Percentiles rank a stretch among this genome's conserved stretches.
These are phyloP conservation scores for Entosphenus tridentatus DNA, from an alignment of 2,113 vertebrate species.

Conservation along the genomic window DNA sequence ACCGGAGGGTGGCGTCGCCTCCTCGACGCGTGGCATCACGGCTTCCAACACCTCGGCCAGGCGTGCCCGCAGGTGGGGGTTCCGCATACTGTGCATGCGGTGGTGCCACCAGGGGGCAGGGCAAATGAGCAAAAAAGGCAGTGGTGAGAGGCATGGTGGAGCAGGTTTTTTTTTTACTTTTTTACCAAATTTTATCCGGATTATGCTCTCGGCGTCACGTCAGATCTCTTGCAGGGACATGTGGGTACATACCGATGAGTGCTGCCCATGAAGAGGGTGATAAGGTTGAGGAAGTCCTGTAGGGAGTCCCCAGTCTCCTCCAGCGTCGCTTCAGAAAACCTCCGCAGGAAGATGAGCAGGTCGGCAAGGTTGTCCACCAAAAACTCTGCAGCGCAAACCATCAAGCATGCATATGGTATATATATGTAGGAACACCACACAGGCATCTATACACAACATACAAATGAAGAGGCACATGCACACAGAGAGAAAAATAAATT, in stretches of 20 bases:
- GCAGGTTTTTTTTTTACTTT: no score
- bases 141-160: neutral
- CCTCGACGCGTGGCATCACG: conserved; percentile 84
- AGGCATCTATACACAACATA: neutral
- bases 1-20: conserved; percentile 31
- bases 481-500: neutral
- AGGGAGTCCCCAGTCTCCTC: conserved; percentile 62
- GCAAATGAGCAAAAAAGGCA: neutral
- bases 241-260: conserved; percentile 44
- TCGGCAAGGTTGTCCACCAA: conserved; percentile 89
- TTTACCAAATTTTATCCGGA: no score
- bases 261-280: conserved; percentile 79
- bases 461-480: neutral
- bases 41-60: conserved; percentile 86
- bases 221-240: neutral
- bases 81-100: conserved; percentile 53
- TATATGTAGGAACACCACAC: neutral
- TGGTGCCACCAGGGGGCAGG: neutral
- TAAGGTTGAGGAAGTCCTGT: conserved; percentile 66
- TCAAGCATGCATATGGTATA: neutral
- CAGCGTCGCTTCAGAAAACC: conserved; percentile 72
- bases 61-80: conserved; percentile 81
- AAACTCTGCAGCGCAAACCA: conserved; percentile 37
- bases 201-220: neutral
- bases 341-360: conserved; percentile 80